These are phyloP conservation scores for Leptinotarsa juncta DNA, from an alignment of 2,888 invertebrate genomes.

Conservation along the genomic window DNA sequence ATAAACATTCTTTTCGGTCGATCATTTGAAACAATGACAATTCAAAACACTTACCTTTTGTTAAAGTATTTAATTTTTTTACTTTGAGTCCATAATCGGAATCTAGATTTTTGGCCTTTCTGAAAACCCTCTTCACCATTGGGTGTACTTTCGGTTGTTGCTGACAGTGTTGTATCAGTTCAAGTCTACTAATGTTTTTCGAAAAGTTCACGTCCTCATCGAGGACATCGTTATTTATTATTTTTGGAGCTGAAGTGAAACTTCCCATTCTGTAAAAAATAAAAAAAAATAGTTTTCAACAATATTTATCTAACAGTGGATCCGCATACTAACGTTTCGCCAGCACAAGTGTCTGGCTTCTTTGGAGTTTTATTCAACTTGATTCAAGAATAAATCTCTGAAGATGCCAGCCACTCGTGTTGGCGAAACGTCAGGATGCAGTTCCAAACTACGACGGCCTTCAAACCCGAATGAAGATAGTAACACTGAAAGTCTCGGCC, in stretches of 20 bases:
- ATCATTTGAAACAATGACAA: background rate
- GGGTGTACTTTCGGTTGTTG: slow-evolving; percentile 65
- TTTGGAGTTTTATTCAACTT: too few species aligned
- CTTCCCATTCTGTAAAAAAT: slow-evolving; percentile 76
- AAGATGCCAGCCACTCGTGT: too few species aligned
- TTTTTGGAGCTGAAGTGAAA: slow-evolving; percentile 76
- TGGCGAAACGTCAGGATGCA: too few species aligned
- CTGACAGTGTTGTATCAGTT: slow-evolving; percentile 70
- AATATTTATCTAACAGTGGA: too few species aligned
- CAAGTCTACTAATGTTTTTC: slow-evolving; percentile 65
- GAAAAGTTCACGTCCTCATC: slow-evolving; percentile 70
- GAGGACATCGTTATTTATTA: slow-evolving; percentile 72
- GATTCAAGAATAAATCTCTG: too few species aligned
- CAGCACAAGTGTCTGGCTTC: too few species aligned
- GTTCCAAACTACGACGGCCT: too few species aligned
- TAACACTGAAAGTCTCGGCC: too few species aligned
- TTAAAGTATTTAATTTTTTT: slow-evolving; percentile 66
- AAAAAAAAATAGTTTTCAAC: background rate
- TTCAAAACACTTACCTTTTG: slow-evolving; percentile 61
- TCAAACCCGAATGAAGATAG: too few species aligned
- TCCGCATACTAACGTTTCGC: too few species aligned
- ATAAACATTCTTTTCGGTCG: too few species aligned
- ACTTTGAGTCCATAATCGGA: slow-evolving; percentile 57
- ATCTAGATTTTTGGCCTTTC: slow-evolving; percentile 48
- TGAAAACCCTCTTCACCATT: slow-evolving; percentile 65